phyloP scores from a whole-genome alignment of 2,888 invertebrate species.

The Chrysolina oricalcia region DNA sequence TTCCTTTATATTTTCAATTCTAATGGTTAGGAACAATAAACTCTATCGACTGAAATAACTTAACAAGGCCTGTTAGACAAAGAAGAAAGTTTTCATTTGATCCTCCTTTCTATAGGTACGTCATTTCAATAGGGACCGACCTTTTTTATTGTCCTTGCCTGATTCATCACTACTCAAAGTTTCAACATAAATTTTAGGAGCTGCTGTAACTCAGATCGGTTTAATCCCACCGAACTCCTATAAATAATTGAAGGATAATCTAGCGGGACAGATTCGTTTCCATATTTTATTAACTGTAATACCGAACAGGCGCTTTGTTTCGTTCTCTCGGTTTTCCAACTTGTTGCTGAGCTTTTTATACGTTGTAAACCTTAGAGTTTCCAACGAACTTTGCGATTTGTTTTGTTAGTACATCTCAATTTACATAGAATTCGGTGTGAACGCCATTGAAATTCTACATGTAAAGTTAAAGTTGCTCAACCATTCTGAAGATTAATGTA shows the following conservation, averaged over 20 bases:
- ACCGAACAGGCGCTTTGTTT: background rate
- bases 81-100: no score
- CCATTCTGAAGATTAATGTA: no score
- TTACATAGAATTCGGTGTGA: background rate
- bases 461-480: no score
- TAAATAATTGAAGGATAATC: constrained; percentile 10
- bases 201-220: background rate
- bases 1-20: no score
- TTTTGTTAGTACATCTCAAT: background rate
- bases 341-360: constrained; percentile 12
- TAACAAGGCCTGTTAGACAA: no score
- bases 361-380: background rate
- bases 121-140: background rate
- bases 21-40: no score
- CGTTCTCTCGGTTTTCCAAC: constrained; percentile 1
- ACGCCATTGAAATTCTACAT: no score
- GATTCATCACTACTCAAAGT: background rate
- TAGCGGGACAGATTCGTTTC: background rate
- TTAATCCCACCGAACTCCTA: background rate
- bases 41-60: no score
- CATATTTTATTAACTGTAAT: constrained; percentile 9
- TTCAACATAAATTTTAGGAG: background rate
- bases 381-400: background rate
- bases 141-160: background rate
- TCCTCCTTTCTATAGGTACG: no score